Evolutionary conservation across 1,140 invertebrate genomes (phyloP).

Genomic region (Limonius californicus): DNA sequence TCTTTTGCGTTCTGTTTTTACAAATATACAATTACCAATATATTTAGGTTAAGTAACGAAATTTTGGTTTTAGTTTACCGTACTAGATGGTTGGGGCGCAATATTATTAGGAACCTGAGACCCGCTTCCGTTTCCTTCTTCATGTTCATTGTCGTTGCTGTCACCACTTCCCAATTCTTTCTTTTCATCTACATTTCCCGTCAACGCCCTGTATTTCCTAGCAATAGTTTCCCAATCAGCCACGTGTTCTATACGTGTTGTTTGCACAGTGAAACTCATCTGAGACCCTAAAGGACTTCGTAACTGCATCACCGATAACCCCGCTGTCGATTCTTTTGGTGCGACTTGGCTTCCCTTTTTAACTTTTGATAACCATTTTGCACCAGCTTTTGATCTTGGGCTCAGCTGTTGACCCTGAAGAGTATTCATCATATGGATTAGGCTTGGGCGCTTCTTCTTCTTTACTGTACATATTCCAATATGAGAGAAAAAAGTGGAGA

Average conservation of each 20-base stretch:
- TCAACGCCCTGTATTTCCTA: slow-evolving; percentile 80
- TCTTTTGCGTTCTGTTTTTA: background rate
- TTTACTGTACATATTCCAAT: slow-evolving; percentile 32
- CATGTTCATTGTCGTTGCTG: slow-evolving; percentile 50
- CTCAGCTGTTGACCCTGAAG: slow-evolving; percentile 66
- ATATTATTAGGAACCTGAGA: slow-evolving; percentile 34
- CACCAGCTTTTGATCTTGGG: slow-evolving; percentile 75
- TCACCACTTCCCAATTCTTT: slow-evolving; percentile 52
- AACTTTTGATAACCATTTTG: slow-evolving; percentile 81
- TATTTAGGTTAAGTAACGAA: too few relatives aligned
- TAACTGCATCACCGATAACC: slow-evolving; percentile 73
- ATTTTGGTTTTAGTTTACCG: too few relatives aligned
- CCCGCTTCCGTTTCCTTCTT: slow-evolving; percentile 41
- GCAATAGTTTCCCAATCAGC: slow-evolving; percentile 88
- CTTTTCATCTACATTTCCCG: slow-evolving; percentile 62
- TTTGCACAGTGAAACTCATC: slow-evolving; percentile 65
- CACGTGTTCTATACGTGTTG: slow-evolving; percentile 80
- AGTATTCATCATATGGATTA: slow-evolving; percentile 78
- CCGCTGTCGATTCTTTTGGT: slow-evolving; percentile 72
- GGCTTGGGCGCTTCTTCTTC: slow-evolving; percentile 69
- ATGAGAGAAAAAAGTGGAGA: background rate
- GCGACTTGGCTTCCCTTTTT: slow-evolving; percentile 72
- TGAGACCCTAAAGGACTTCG: slow-evolving; percentile 78
- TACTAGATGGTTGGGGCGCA: background rate
- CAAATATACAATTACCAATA: background rate